Evolutionary conservation across 2,797 vertebrate genomes (phyloP).

Genomic region (Falco columbarius): DNA sequence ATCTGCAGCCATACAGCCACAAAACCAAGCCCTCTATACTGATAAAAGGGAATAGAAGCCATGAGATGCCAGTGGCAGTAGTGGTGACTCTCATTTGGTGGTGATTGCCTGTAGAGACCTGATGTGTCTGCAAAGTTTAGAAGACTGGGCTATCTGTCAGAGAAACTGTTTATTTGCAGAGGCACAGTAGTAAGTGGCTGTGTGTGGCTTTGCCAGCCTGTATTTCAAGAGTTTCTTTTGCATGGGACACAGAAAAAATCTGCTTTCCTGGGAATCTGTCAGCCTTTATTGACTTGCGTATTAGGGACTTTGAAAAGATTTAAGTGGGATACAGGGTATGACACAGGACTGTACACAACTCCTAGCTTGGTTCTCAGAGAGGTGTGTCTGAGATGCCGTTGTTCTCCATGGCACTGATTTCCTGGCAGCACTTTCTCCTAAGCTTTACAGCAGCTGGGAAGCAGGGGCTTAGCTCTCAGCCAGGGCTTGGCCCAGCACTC

Average conservation of each 20-base stretch:
- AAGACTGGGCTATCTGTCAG: background rate
- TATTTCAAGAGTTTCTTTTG: background rate
- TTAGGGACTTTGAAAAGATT: background rate
- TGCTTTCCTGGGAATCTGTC: background rate
- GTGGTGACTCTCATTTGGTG: background rate
- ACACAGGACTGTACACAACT: background rate
- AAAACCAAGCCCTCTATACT: background rate
- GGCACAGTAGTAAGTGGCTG: background rate
- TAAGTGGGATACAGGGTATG: background rate
- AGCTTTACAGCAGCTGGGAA: background rate
- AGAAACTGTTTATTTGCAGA: background rate
- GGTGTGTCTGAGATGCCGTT: background rate
- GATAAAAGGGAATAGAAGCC: background rate
- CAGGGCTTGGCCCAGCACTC: background rate
- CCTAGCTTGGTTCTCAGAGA: background rate
- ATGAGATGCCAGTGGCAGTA: background rate
- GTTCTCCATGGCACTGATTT: background rate
- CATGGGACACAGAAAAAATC: background rate
- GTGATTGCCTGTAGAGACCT: background rate
- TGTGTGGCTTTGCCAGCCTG: background rate
- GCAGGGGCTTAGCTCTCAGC: background rate
- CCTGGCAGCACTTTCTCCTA: background rate
- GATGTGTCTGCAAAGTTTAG: background rate
- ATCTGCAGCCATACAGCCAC: background rate
- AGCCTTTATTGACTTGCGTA: background rate